phyloP scores from a whole-genome alignment of 2,797 vertebrate species.

The Syndactyla subalaris region DNA sequence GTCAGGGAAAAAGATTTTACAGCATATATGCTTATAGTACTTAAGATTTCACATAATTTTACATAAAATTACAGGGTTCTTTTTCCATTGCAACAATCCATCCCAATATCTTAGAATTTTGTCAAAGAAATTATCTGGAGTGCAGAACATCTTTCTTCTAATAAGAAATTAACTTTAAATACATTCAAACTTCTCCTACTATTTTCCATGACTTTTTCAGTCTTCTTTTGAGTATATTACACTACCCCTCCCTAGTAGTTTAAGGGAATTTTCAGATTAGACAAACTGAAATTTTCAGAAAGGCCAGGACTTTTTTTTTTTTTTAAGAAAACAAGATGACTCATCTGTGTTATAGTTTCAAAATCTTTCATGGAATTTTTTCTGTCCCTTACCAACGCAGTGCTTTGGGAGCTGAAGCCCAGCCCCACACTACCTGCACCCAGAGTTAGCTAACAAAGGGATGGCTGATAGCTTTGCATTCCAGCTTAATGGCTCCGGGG shows the following conservation, averaged over 20 bases:
- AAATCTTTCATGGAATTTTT: too few species aligned
- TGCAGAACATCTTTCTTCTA: background rate
- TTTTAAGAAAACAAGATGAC: background rate
- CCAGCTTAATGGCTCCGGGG: too few species aligned
- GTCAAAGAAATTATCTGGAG: background rate
- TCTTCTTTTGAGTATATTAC: background rate
- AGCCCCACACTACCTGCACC: too few species aligned
- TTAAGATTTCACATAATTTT: background rate
- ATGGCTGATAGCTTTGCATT: too few species aligned
- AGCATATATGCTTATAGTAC: background rate
- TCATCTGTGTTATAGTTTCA: background rate
- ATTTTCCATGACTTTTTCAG: background rate
- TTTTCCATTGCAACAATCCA: background rate
- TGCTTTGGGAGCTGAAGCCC: too few species aligned
- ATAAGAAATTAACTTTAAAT: background rate
- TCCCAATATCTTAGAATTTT: background rate
- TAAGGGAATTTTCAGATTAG: background rate
- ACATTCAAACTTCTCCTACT: background rate
- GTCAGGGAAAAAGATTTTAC: background rate
- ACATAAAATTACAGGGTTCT: background rate
- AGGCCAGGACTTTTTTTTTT: background rate
- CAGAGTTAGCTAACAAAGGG: too few species aligned
- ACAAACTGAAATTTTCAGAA: background rate
- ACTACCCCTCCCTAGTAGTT: background rate
- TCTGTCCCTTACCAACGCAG: too few species aligned